These are phyloP conservation scores for Lophius piscatorius DNA, from an alignment of 2,113 vertebrate species.

Conservation along the genomic window DNA sequence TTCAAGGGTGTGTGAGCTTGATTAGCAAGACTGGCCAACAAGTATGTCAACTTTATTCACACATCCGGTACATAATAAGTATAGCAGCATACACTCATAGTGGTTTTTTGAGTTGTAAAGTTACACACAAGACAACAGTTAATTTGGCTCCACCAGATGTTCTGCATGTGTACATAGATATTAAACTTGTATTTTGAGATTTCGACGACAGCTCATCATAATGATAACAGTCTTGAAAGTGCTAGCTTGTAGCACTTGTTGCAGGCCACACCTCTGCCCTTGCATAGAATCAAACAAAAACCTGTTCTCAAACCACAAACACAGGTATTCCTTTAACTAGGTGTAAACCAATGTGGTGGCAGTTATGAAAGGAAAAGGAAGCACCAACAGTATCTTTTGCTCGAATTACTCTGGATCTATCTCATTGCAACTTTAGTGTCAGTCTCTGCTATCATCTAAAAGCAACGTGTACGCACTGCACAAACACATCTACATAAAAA, in stretches of 20 bases:
- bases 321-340: constrained; percentile 10
- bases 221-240: constrained; percentile 3
- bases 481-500: too few relatives aligned
- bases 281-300: constrained; percentile 32
- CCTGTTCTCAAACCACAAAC: constrained; percentile 39
- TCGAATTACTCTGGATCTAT: constrained; percentile 17
- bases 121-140: neutral
- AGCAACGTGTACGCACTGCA: neutral
- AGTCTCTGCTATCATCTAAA: constrained; percentile 4
- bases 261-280: constrained; percentile 11
- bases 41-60: constrained; percentile 38
- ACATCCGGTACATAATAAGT: constrained; percentile 12
- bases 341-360: constrained; percentile 19
- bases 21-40: constrained; percentile 57
- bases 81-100: neutral
- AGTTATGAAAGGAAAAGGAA: constrained; percentile 4
- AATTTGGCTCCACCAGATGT: constrained; percentile 13
- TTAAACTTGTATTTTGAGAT: constrained; percentile 1
- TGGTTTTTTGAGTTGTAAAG: neutral
- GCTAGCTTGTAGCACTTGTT: neutral
- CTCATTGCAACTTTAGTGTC: neutral
- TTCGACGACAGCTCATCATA: constrained; percentile 6
- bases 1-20: constrained; percentile 69
- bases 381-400: constrained; percentile 24
- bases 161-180: neutral